These are phyloP conservation scores for Lottia scabra DNA, from an alignment of 2,888 invertebrate genomes.

Conservation along the genomic window DNA sequence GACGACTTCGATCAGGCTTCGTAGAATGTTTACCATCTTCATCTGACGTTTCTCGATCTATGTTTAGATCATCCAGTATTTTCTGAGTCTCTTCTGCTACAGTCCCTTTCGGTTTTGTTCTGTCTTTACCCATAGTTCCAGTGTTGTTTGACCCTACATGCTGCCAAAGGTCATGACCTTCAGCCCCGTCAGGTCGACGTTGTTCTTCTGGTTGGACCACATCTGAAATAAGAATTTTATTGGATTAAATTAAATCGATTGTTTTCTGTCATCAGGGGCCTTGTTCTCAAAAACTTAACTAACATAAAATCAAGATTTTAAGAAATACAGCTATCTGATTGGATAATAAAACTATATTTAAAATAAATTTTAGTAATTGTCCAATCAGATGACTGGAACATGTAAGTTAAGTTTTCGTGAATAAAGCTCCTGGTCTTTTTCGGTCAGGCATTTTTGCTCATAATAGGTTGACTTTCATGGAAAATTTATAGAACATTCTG, in stretches of 20 bases:
- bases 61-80: constrained; percentile 30
- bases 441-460: too few relatives aligned
- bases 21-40: constrained; percentile 19
- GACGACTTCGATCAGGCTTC: constrained; percentile 32
- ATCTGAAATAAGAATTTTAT: not conserved
- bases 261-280: too few relatives aligned
- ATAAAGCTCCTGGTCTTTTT: too few relatives aligned
- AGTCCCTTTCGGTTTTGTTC: constrained; percentile 63
- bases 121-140: constrained; percentile 69
- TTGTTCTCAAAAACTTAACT: too few relatives aligned
- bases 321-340: too few relatives aligned
- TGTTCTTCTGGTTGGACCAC: not conserved
- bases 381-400: too few relatives aligned
- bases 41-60: constrained; percentile 11
- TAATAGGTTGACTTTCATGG: too few relatives aligned
- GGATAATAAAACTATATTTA: too few relatives aligned
- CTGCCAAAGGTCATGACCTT: constrained; percentile 8
- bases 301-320: too few relatives aligned
- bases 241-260: not conserved
- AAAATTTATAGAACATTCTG: too few relatives aligned
- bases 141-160: not conserved
- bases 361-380: too few relatives aligned
- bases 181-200: constrained; percentile 24
- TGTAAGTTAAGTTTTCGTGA: too few relatives aligned
- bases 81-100: constrained; percentile 30